Evolutionary conservation across 92 coral and sea anemone species (phyloP), one percentile per base, ranked within the genome.

Genomic region (Ricordea florida): DNA sequence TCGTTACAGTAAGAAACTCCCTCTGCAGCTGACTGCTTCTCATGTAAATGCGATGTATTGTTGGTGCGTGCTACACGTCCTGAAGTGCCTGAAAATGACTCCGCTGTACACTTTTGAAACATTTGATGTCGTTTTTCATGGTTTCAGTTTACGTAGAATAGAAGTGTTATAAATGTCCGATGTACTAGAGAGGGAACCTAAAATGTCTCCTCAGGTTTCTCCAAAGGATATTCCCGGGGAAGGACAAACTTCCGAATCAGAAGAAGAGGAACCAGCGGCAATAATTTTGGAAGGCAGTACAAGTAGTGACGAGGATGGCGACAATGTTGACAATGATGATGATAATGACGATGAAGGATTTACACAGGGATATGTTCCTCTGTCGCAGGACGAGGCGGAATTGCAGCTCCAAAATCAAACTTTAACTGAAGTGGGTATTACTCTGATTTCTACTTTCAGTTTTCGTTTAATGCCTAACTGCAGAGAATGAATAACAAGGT

Each of bases 221-320:
- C 84, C 83, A 34, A 83, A 78, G 52, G 97, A 90, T 45, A 62
- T 79, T 21, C 97, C 97, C 38, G 84, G 72, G 34, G 82, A 45
- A 9, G 56, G 18, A 43, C 52, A 74, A 1, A 72, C 68, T 31
- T 76, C 82, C n/a, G 84, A 69, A 58, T 37, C 79, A 20, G 92
- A 87, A 79, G 89, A 76, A 17, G 88, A 75, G 23, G 89, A 75
- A 9, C 77, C 69, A 15, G 41, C 63, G 36, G 81, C 76, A 18
- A 68, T 83, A 4, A 18, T 68, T 26, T 2, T 74, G 24, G 85
- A 81, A 26, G 76, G 61, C 32, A 52, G 66, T 6, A 61, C 91
- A 23, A 84, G 89, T 30, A 86, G 92, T 29, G 92, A 82, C 24
- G 96, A 90, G 10, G 96, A 90, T 10, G 77, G 55, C 15, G 97